These are phyloP conservation scores for Ommatoiulus sabulosus DNA, from an alignment of 2,888 invertebrate genomes.

Conservation along the genomic window DNA sequence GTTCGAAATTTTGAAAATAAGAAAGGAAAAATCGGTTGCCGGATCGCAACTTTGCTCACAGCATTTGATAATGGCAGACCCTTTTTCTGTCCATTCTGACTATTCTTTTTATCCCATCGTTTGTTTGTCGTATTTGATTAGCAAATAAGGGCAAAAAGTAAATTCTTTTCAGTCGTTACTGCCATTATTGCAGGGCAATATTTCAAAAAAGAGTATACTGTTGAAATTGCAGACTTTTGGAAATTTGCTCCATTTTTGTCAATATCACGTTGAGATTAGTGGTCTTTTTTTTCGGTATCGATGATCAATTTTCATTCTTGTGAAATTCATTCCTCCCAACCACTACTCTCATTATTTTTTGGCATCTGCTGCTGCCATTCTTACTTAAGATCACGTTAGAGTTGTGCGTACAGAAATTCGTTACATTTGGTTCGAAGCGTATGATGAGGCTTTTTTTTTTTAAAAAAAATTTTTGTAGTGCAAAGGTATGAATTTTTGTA, in stretches of 20 bases:
- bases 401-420: too few relatives aligned
- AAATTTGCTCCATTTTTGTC: neutral
- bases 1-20: neutral
- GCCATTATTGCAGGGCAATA: neutral
- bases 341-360: too few relatives aligned
- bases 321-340: neutral
- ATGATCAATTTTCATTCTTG: neutral
- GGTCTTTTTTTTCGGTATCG: neutral
- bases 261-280: too few relatives aligned
- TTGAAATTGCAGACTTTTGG: neutral
- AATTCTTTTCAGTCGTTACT: too few relatives aligned
- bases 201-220: neutral
- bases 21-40: neutral
- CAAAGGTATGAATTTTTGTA: too few relatives aligned
- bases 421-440: neutral
- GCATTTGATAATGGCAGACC: neutral
- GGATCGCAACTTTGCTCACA: slow-evolving; percentile 33
- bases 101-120: too few relatives aligned
- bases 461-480: too few relatives aligned
- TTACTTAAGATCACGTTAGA: neutral
- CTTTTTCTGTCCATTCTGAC: neutral
- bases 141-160: too few relatives aligned
- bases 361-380: neutral
- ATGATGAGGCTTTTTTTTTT: neutral
- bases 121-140: too few relatives aligned